Evolutionary conservation across 1,140 invertebrate genomes (phyloP), one percentile per base, ranked within the genome.

Genomic region (Cotesia glomerata): DNA sequence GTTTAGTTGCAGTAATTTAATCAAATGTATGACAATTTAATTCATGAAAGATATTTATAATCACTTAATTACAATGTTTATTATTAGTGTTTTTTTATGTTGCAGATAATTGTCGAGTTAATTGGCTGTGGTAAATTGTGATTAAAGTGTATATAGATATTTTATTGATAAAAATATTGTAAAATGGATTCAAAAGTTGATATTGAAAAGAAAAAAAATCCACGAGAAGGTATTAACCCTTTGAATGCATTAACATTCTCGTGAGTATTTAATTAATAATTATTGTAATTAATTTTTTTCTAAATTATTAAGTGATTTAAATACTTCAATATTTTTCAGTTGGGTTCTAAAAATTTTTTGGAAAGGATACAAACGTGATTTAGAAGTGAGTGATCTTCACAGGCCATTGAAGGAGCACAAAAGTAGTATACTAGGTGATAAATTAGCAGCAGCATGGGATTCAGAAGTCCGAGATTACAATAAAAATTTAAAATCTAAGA

Each of bases 341-440:
- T 93, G 91, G 90, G 88, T 90, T 74, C 83, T 92, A 78, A 90
- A 89, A 58, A 89, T 89, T 8, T 92, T 93, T 79, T 90, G 89
- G 88, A 80, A 89, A 9, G 92, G 92, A 13, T 90, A 88, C 79
- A 89, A 89, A 75, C 87, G 90, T 75, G 91, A 93, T 77, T 84
- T 94, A 13, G 91, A 91, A 80, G 82, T 91, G 64, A 83, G 88
- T 52, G 93, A 94, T 84, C 86, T 94, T 11, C 92, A 90, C 78
- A 89, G 89, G 68, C 89, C 91, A 11, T 88, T 92, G 69, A 89
- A 90, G 72, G 88, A 89, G 54, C 88, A 90, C 72, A 83, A 72
- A 14, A 89, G 89, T 14, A 82, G 82, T 71, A 66, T 78, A 34
- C 65, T 90, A 11, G 89, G 89, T 39, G 81, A 86, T 73, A 85